A percentile compares a stretch with the other conserved stretches of the same genome.
Evolutionary conservation across 2,797 vertebrate species (phyloP).

Genomic region (Sylvilagus floridanus): DNA sequence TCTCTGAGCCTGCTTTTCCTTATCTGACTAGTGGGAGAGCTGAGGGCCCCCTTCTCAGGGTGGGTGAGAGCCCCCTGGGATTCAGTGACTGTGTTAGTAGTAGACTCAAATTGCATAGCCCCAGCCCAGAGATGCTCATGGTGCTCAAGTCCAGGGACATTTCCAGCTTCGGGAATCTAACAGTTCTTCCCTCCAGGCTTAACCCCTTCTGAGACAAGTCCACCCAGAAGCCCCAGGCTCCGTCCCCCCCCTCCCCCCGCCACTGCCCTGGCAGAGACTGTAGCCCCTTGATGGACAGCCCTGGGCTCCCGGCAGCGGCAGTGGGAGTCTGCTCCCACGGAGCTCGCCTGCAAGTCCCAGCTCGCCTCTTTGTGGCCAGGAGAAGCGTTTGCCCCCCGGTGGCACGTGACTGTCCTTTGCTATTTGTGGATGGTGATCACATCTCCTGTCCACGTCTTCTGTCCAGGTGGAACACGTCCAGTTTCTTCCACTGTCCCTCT

Average conservation of each 20-base stretch:
- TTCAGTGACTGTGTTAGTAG: neutral
- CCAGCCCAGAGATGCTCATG: neutral
- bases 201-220: neutral
- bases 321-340: neutral
- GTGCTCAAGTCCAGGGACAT: neutral
- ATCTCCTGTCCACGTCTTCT: constrained; percentile 24
- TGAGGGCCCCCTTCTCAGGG: neutral
- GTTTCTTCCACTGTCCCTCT: constrained; percentile 27
- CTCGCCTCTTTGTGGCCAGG: neutral
- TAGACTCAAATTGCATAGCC: neutral
- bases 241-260: neutral
- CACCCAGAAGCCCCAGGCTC: neutral
- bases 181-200: neutral
- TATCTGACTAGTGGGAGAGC: neutral
- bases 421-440: constrained; percentile 58
- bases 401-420: constrained; percentile 26
- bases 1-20: constrained; percentile 35
- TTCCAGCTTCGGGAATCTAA: neutral
- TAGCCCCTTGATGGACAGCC: neutral
- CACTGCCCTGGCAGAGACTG: neutral
- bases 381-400: neutral
- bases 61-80: neutral
- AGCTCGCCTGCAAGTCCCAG: neutral
- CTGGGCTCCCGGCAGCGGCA: neutral
- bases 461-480: constrained; percentile 24